phyloP scores from a whole-genome alignment of 2,797 vertebrate genomes.

The Crenichthys baileyi region DNA sequence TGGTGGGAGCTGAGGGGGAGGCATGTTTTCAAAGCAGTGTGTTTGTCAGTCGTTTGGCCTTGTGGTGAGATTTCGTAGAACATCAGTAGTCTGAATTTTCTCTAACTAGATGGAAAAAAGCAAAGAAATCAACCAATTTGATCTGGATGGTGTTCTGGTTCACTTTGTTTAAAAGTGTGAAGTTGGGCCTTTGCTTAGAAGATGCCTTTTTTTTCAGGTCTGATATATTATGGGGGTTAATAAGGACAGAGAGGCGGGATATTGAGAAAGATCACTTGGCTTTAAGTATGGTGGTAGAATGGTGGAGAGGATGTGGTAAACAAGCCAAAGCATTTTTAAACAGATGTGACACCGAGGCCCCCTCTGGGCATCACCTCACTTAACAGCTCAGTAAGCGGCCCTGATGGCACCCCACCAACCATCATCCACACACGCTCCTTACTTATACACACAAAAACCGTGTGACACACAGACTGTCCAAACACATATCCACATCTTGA shows the following conservation, averaged over 20 bases:
- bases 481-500: slow-evolving; percentile 17
- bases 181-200: background rate
- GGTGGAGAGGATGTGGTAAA: slow-evolving; percentile 48
- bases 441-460: slow-evolving; percentile 15
- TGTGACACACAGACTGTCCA: slow-evolving; percentile 40
- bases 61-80: background rate
- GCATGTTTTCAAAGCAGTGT: background rate
- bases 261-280: slow-evolving; percentile 16
- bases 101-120: background rate
- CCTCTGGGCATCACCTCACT: slow-evolving; percentile 41
- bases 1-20: slow-evolving; percentile 6
- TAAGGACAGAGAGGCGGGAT: background rate
- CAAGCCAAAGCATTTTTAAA: slow-evolving; percentile 60
- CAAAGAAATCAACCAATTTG: background rate
- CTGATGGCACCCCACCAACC: slow-evolving; percentile 45
- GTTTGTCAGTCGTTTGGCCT: background rate
- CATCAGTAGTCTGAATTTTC: slow-evolving; percentile 1
- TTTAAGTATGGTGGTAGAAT: slow-evolving; percentile 37
- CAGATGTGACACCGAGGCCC: slow-evolving; percentile 52
- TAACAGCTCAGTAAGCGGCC: slow-evolving; percentile 48
- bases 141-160: background rate
- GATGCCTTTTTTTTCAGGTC: background rate
- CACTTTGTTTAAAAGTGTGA: slow-evolving; percentile 1
- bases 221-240: background rate
- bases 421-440: slow-evolving; percentile 24